These are phyloP conservation scores for Perca flavescens DNA, from an alignment of 2,113 vertebrate genomes.

Conservation along the genomic window DNA sequence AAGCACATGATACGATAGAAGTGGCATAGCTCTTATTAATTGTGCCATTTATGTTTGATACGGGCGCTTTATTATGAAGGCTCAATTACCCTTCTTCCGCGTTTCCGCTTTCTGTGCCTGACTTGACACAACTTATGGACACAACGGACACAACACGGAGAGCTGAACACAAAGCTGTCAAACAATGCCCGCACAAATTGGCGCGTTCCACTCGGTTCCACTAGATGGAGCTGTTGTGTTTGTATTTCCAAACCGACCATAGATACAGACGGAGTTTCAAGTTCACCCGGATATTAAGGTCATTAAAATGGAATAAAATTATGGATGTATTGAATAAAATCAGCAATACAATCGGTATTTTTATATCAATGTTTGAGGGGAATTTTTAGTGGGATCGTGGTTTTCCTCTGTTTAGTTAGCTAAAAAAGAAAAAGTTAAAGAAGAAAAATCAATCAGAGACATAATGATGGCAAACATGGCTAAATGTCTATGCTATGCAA, in stretches of 20 bases:
- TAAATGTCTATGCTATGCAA: too few relatives aligned
- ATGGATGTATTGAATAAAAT: neutral
- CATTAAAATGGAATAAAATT: neutral
- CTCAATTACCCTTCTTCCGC: fast-evolving
- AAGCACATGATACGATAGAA: fast-evolving
- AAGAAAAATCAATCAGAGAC: neutral
- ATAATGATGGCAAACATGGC: too few relatives aligned
- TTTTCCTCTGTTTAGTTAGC: neutral
- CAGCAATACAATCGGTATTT: neutral
- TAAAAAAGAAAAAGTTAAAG: too few relatives aligned
- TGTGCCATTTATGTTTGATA: fast-evolving
- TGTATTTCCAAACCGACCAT: neutral
- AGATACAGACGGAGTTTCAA: neutral
- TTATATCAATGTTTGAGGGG: neutral
- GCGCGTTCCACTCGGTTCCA: constrained; percentile 2
- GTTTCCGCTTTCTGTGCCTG: neutral
- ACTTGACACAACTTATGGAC: neutral
- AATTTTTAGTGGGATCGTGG: neutral
- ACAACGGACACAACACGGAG: too few relatives aligned
- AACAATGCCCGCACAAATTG: neutral
- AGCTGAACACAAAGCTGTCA: constrained; percentile 12
- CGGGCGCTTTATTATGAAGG: constrained; percentile 41
- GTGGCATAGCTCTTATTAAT: fast-evolving
- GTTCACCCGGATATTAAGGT: neutral
- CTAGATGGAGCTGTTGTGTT: constrained; percentile 18